phyloP scores from a whole-genome alignment of 1,140 invertebrate species.

The Belonocnema kinseyi region DNA sequence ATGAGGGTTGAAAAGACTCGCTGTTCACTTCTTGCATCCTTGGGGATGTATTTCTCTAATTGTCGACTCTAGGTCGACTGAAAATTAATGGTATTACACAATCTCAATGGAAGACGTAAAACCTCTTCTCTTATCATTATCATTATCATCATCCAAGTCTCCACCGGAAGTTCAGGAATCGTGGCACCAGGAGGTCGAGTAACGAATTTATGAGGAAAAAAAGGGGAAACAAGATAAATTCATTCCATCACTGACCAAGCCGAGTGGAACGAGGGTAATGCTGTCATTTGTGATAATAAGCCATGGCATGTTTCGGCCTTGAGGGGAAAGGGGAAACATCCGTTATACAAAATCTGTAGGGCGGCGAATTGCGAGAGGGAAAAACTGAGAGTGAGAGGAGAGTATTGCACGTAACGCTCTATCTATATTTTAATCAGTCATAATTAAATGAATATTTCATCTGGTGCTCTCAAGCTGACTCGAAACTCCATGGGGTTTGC shows the following conservation, averaged over 20 bases:
- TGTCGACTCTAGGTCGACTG: constrained; percentile 54
- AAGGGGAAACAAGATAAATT: not conserved
- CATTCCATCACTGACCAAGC: constrained; percentile 11
- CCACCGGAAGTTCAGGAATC: not conserved
- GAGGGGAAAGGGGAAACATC: constrained; percentile 19
- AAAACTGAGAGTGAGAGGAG: constrained; percentile 32
- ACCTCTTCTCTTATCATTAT: not conserved
- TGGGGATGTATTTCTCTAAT: constrained; percentile 57
- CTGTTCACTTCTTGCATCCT: constrained; percentile 20
- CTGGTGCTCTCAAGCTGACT: constrained; percentile 44
- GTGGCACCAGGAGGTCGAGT: too few species aligned
- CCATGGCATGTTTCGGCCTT: constrained; percentile 28
- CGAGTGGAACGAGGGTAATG: constrained; percentile 3
- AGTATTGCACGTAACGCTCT: constrained; percentile 66
- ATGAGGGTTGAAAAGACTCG: constrained; percentile 7
- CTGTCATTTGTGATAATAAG: constrained; percentile 29
- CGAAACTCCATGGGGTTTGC: constrained; percentile 33
- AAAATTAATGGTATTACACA: constrained; percentile 51
- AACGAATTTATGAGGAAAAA: not conserved
- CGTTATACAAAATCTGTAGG: constrained; percentile 19
- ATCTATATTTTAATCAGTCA: constrained; percentile 72
- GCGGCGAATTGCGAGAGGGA: constrained; percentile 10
- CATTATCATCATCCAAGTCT: not conserved
- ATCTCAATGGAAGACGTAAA: not conserved
- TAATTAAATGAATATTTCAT: constrained; percentile 73